These are phyloP conservation scores for Pharmacophagus antenor DNA, from an alignment of 2,888 invertebrate species.

Conservation along the genomic window DNA sequence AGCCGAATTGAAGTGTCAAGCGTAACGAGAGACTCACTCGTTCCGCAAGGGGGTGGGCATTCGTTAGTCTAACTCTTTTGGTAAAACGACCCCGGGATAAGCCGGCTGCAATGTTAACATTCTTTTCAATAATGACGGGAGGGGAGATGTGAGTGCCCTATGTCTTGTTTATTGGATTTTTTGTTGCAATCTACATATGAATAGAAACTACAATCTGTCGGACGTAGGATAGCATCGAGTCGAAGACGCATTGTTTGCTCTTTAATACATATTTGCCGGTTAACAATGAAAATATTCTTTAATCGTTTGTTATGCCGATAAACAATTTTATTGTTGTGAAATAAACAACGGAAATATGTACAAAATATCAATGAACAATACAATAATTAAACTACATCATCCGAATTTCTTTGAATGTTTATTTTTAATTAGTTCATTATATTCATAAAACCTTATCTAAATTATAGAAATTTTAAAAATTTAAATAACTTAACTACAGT, in stretches of 20 bases:
- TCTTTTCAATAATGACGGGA: constrained; percentile 78
- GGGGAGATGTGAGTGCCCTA: constrained; percentile 68
- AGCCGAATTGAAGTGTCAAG: constrained; percentile 75
- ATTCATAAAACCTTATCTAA: too few species aligned
- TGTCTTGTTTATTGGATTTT: constrained; percentile 81
- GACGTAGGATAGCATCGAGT: constrained; percentile 59
- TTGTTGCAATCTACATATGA: constrained; percentile 80
- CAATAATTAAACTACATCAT: too few species aligned
- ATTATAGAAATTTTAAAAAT: too few species aligned
- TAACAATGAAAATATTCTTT: constrained; percentile 1
- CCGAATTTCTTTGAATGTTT: too few species aligned
- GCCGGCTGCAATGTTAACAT: constrained; percentile 76
- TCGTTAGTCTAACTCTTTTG: constrained; percentile 80
- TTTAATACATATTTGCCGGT: constrained; percentile 1
- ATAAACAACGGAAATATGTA: constrained; percentile 38
- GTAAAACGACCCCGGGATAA: constrained; percentile 77
- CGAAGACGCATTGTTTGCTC: constrained; percentile 45
- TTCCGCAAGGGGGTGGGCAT: constrained; percentile 61
- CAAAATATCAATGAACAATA: too few species aligned
- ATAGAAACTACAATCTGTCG: constrained; percentile 74
- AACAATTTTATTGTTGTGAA: constrained; percentile 33
- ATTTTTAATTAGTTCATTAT: too few species aligned
- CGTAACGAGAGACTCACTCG: constrained; percentile 61
- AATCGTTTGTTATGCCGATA: not conserved
- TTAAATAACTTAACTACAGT: too few species aligned